These are phyloP conservation scores for Tetraodon nigroviridis DNA, from an alignment of 2,113 vertebrate species.

Conservation along the genomic window DNA sequence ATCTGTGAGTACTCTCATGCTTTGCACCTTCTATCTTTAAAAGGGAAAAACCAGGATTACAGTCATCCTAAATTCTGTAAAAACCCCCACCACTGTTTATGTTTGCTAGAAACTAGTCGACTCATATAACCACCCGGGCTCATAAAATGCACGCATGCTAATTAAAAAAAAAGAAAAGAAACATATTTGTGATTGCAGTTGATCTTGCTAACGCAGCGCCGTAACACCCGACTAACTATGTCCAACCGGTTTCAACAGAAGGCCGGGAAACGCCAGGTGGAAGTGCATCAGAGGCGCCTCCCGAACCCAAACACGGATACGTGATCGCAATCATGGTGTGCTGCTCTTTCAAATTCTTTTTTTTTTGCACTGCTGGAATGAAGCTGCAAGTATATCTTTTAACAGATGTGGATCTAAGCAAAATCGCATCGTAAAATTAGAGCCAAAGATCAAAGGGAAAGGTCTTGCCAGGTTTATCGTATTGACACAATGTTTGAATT, in stretches of 20 bases:
- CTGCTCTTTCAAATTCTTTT: constrained; percentile 21
- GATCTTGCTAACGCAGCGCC: neutral
- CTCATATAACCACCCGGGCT: constrained; percentile 19
- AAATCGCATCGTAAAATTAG: too few species aligned
- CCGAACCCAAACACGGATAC: constrained; percentile 9
- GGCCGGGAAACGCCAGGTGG: constrained; percentile 46
- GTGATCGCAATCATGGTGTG: constrained; percentile 34
- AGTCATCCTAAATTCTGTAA: constrained; percentile 12
- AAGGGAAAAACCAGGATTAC: constrained; percentile 9
- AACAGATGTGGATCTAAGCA: too few species aligned
- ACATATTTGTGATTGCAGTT: neutral
- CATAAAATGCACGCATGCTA: constrained; percentile 26
- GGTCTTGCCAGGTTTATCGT: too few species aligned
- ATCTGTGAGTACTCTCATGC: neutral
- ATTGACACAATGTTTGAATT: too few species aligned
- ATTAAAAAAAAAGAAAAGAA: constrained; percentile 3
- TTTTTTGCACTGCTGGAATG: neutral
- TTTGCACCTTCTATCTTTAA: neutral
- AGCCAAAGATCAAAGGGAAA: too few species aligned
- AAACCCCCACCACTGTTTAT: constrained; percentile 41
- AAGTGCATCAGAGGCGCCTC: constrained; percentile 28
- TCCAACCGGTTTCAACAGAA: constrained; percentile 10
- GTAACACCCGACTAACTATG: neutral
- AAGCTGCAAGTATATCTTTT: constrained; percentile 8
- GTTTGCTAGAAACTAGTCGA: constrained; percentile 53